Evolutionary conservation across 1,140 invertebrate genomes (phyloP), one percentile per base, ranked within the genome.

Genomic region (Calliphora vicina): DNA sequence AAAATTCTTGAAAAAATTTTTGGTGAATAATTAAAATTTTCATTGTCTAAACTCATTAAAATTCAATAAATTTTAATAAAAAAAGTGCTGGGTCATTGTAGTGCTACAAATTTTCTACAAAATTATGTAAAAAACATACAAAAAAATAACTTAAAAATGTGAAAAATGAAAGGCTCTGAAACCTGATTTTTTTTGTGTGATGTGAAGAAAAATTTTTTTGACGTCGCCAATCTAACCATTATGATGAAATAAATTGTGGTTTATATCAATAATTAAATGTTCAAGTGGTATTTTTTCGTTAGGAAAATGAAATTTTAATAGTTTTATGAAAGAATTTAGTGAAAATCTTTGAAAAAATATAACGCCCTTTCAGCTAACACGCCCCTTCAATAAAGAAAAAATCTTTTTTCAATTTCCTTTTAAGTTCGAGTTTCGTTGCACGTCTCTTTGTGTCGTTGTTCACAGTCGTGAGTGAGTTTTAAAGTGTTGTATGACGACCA

Each of bases 1-100:
- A 88, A 88, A 87, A 85, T 87, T 87, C 86, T 88, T 83, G 85
- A 87, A 88, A 85, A 84, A 87, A 86, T 86, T 86, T 35, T 86
- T 85, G 67, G 86, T 88, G 85, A 86, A 85, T 88, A 85, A 86
- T 85, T 84, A 85, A 82, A 86, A 82, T 84, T 85, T 25, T 84
- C 82, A 82, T 84, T 84, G 80, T 50, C 82, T 80, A 83, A 67
- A 23, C 43, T 42, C n/a, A 43, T 20, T 23, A 78, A 23, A 78
- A 42, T 42, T 10, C 29, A 43, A 78, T 20, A 81, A 83, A 81
- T 76, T 82, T 67, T 67, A 10, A 5, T 23, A 67, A 67, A n/a
- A 67, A 25, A 67, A 10, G 9, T 23, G 20, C 25, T 25, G 20
- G 10, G n/a, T 12, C 9, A 25, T 23, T 10, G 10, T 1, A 67